phyloP scores from a whole-genome alignment of 2,888 invertebrate genomes.

The Ptychoptera albimana region DNA sequence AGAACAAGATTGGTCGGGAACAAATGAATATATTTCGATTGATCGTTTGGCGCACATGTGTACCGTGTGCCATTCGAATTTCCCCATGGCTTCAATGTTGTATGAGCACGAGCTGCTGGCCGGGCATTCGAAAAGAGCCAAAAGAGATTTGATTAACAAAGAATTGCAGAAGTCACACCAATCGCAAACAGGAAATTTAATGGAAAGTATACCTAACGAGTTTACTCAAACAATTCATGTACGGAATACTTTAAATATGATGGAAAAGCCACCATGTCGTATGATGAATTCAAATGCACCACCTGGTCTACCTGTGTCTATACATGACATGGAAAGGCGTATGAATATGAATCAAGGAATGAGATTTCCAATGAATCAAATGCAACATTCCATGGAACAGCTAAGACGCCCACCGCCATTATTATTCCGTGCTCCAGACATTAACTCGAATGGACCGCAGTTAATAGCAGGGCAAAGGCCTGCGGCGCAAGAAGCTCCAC shows the following conservation, averaged over 20 bases:
- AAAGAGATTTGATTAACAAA: neutral
- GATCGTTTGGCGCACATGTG: conserved; percentile 30
- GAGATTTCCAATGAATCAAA: conserved; percentile 3
- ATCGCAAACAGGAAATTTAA: conserved; percentile 9
- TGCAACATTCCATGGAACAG: neutral
- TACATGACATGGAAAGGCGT: too few relatives aligned
- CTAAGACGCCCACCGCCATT: conserved; percentile 11
- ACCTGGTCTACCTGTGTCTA: too few relatives aligned
- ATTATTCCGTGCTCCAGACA: conserved; percentile 9
- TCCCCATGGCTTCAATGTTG: conserved; percentile 15
- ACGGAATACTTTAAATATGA: too few relatives aligned
- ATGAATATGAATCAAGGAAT: too few relatives aligned
- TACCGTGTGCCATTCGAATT: conserved; percentile 29
- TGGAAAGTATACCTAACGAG: too few relatives aligned
- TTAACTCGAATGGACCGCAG: neutral
- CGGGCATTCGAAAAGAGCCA: conserved; percentile 12
- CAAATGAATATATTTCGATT: conserved; percentile 46
- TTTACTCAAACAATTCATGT: too few relatives aligned
- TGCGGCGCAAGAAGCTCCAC: neutral
- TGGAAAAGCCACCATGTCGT: too few relatives aligned
- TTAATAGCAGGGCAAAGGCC: neutral
- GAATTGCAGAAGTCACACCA: conserved; percentile 10
- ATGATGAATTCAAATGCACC: too few relatives aligned
- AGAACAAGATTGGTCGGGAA: conserved; percentile 14
- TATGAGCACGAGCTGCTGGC: conserved; percentile 18